Conservation (phyloP, 2,888 invertebrate genomes). For the Ommatoiulus sabulosus region DNA sequence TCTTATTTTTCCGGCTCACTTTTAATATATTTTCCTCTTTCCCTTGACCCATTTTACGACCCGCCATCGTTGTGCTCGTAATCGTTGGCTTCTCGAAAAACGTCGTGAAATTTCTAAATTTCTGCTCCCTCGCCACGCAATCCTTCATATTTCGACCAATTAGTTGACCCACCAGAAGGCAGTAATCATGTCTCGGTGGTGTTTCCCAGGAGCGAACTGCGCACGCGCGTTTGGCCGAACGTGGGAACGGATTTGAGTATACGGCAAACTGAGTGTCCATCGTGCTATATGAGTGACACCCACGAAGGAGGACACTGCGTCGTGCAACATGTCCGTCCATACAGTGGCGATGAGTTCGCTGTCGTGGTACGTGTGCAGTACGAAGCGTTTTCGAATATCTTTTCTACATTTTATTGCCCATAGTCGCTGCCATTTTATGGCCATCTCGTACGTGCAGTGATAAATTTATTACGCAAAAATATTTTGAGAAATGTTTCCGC, state of each 20-base stretch:
- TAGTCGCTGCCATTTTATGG: background rate
- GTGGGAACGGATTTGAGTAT: too few relatives aligned
- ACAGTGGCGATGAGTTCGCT: too few relatives aligned
- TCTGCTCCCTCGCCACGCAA: background rate
- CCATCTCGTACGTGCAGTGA: background rate
- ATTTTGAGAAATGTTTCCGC: constrained; percentile 2
- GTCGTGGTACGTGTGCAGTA: too few relatives aligned
- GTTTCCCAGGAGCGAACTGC: background rate
- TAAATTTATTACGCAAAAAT: constrained; percentile 25
- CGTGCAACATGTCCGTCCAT: too few relatives aligned
- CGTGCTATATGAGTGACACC: too few relatives aligned
- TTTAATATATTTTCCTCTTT: constrained; percentile 38
- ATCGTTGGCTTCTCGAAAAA: background rate
- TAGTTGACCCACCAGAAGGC: background rate
- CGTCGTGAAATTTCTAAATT: background rate
- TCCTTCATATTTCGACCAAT: constrained; percentile 1
- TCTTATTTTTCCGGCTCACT: background rate
- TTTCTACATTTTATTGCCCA: background rate
- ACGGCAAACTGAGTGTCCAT: too few relatives aligned
- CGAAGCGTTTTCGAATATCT: background rate
- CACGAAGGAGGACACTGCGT: too few relatives aligned
- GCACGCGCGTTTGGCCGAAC: background rate
- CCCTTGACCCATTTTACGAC: constrained; percentile 41
- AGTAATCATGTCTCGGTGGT: background rate
- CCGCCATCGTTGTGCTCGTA: background rate